These are phyloP conservation scores for Erpobdella octoculata DNA, from an alignment of 2,888 invertebrate species.

Conservation along the genomic window DNA sequence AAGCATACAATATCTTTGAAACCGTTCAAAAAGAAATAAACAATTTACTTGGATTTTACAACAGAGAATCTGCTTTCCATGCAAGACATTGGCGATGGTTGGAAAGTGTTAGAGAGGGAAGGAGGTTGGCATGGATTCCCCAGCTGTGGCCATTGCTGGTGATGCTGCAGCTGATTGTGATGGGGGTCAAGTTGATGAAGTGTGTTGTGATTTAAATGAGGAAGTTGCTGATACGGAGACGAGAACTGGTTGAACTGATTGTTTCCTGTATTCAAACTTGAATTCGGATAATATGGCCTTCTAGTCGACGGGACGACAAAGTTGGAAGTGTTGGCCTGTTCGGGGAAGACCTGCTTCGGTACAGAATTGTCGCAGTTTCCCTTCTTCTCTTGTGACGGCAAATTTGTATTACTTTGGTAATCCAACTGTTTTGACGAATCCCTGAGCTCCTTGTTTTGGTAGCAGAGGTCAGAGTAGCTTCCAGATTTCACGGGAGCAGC, in stretches of 20 bases:
- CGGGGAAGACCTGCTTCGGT: neutral
- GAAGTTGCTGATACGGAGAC: constrained; percentile 17
- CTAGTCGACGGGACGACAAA: neutral
- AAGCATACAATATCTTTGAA: neutral
- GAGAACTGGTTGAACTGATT: constrained; percentile 5
- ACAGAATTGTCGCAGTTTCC: neutral
- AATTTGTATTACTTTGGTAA: too few species aligned
- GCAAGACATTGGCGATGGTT: neutral
- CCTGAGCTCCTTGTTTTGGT: neutral
- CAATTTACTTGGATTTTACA: neutral
- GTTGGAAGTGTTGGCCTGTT: neutral
- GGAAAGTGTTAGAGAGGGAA: neutral
- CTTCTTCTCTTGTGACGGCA: too few species aligned
- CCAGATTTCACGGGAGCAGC: neutral
- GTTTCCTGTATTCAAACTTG: too few species aligned
- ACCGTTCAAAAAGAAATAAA: neutral
- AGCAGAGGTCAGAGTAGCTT: neutral
- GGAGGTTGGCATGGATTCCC: neutral
- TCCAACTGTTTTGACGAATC: too few species aligned
- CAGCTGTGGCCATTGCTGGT: neutral
- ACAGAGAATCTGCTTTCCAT: neutral
- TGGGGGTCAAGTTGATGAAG: constrained; percentile 21
- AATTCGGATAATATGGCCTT: neutral
- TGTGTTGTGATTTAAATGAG: neutral
- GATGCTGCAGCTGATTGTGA: constrained; percentile 12